Evolutionary conservation across 35 echinoderm and acorn worm species (phyloP).

Genomic region (Heliocidaris tuberculata): DNA sequence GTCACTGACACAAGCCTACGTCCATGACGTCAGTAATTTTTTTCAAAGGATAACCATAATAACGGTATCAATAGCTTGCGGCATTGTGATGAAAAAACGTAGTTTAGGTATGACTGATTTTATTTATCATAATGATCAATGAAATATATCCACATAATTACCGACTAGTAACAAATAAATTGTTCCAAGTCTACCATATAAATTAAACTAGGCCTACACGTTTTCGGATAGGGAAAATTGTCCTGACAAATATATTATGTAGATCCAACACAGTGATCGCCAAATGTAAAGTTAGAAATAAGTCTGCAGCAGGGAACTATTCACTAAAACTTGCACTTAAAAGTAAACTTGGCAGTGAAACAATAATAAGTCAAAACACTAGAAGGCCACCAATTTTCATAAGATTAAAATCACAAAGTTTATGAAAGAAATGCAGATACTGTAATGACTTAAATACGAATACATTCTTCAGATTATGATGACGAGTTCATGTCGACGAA

Average conservation of each 20-base stretch:
- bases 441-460: not conserved
- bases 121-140: not conserved
- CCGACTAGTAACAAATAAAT: not conserved
- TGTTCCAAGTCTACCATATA: not conserved
- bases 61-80: no score
- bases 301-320: constrained; percentile 12
- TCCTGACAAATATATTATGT: not conserved
- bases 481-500: not conserved
- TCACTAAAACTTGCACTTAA: constrained; percentile 32
- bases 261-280: not conserved
- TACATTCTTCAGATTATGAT: not conserved
- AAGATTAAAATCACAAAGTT: constrained; percentile 4
- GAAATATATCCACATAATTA: not conserved
- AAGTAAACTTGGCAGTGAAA: constrained; percentile 41
- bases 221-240: not conserved
- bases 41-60: no score
- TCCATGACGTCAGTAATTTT: no score
- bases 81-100: no score
- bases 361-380: constrained; percentile 13
- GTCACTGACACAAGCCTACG: no score
- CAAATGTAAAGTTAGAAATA: not conserved
- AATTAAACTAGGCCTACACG: not conserved
- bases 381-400: constrained; percentile 30
- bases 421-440: constrained; percentile 23
- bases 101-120: no score